Base-by-base conservation (phyloP, 2,113 vertebrate genomes). In the Psittacara wagleri region DNA sequence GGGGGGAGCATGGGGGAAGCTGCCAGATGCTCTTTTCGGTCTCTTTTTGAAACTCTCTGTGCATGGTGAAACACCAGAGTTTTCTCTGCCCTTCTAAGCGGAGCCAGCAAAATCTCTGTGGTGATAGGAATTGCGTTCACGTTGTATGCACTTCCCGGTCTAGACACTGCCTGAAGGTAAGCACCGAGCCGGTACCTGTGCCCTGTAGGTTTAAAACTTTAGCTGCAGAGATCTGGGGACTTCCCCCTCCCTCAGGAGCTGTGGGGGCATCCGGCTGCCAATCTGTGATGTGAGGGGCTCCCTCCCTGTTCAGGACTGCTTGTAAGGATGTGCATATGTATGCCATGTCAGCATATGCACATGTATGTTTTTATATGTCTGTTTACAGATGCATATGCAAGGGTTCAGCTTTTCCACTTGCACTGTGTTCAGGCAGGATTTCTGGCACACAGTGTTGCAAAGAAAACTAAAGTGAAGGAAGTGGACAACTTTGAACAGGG, bases 1-100 rank as follows among this genome's bases (percentile, higher is more conserved):
- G n/a, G n/a, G n/a, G n/a, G n/a, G n/a, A n/a, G n/a, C n/a, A n/a
- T n/a, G 46, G 84, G 76, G 41, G 22, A 96, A 95, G 96, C 97
- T 97, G 91, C 87, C 97, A 98, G 98, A 96, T 97, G 98, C 96
- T 97, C 97, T 97, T 92, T 97, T 97, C 64, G 62, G 94, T 96
- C 94, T 96, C 97, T 96, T 97, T 97, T 97, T 93, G 82, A 96
- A 98, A 92, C 92, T 85, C 96, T 78, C 59, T 92, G 97, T 97
- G 92, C 97, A 93, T 95, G 97, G 98, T 97, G 97, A 96, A 97
- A 97, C 84, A 86, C 86, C 97, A 94, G 96, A 68, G 87, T 91
- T 54, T 89, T 85, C 68, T 31, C 23, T 88, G 52, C 81, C 85
- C 84, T 74, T 88, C 82, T 80, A 86, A 90, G 95, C 5, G 4